Conservation (phyloP, 2,113 vertebrate genomes). For the Lanius ludovicianus region DNA sequence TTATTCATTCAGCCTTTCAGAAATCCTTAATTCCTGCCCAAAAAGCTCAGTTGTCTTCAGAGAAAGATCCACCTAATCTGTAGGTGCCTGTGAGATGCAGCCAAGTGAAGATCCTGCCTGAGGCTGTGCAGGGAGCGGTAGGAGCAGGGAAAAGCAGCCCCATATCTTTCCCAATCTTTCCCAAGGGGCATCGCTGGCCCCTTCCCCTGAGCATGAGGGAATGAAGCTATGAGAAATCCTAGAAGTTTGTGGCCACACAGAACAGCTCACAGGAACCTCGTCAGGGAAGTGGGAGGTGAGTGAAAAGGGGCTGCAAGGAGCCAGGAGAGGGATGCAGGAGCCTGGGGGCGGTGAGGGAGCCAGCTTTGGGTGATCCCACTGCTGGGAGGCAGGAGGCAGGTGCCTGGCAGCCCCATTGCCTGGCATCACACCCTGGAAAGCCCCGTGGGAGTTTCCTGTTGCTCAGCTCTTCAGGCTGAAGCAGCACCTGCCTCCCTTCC, state of each 20-base stretch:
- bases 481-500: background rate
- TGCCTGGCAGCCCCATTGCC: background rate
- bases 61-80: background rate
- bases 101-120: background rate
- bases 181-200: background rate
- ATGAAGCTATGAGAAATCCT: background rate
- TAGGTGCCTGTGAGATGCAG: background rate
- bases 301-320: background rate
- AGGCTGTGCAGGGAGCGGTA: background rate
- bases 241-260: background rate
- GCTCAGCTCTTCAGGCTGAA: background rate
- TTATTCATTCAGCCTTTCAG: background rate
- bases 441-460: background rate
- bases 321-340: background rate
- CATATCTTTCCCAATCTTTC: background rate
- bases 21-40: background rate
- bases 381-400: background rate
- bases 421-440: background rate
- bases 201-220: background rate
- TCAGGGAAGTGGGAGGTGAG: background rate
- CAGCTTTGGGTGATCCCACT: rapidly evolving
- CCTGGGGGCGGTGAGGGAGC: background rate
- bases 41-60: background rate
- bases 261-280: background rate
- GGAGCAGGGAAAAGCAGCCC: background rate